Evolutionary conservation across 2,888 invertebrate species (phyloP).

Genomic region (Eupeodes latifasciatus): DNA sequence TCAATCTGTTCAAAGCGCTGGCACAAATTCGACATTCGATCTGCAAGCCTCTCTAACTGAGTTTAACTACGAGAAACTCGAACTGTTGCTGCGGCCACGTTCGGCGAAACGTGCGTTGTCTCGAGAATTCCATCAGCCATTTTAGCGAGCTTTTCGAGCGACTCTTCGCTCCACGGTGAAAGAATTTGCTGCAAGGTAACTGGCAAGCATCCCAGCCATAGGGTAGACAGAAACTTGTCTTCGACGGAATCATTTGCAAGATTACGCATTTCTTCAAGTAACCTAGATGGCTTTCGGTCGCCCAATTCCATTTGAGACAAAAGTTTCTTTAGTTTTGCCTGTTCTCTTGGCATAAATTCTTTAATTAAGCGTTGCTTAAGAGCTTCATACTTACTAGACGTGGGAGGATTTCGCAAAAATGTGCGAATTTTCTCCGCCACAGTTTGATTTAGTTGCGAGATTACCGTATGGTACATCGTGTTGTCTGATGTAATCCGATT

Average conservation of each 20-base stretch:
- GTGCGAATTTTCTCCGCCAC: conserved; percentile 9
- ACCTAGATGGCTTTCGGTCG: conserved; percentile 16
- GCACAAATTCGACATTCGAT: neutral
- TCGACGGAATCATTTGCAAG: neutral
- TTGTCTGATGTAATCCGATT: neutral
- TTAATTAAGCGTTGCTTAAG: conserved; percentile 24
- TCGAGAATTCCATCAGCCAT: neutral
- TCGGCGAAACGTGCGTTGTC: neutral
- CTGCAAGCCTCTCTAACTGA: no score
- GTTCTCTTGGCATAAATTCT: conserved; percentile 22
- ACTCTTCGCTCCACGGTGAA: conserved; percentile 18
- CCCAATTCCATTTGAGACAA: conserved; percentile 9
- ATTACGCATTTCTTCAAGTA: conserved; percentile 8
- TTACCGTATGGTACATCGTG: neutral
- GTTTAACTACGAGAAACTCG: no score
- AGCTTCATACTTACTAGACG: conserved; percentile 8
- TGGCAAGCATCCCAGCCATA: conserved; percentile 21
- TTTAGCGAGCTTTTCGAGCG: neutral
- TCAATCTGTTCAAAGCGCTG: no score
- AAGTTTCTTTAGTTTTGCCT: neutral
- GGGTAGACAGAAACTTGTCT: conserved; percentile 11
- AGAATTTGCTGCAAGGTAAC: conserved; percentile 29
- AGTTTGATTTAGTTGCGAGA: conserved; percentile 11
- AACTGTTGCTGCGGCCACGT: no score
- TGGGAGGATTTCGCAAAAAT: conserved; percentile 28